Base-by-base conservation (phyloP, 2,797 vertebrate species). In the Eremophila alpestris region DNA sequence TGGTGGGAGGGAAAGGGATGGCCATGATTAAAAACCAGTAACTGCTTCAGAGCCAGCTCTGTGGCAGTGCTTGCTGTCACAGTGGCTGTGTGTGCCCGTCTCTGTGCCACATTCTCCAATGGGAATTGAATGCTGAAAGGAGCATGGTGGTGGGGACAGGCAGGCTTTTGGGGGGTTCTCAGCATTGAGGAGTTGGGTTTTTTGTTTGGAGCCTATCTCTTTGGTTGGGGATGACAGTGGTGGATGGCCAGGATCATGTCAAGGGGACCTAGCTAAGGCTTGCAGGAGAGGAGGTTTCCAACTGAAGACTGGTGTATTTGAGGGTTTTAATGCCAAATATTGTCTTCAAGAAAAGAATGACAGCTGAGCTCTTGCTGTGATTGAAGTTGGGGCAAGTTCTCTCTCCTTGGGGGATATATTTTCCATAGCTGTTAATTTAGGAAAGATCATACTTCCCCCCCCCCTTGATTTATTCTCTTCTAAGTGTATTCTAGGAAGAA, bases 81-180 rank as follows among this genome's bases (percentile, higher is more conserved):
- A 4, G 30, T 10, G 45, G 12, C 3, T 36, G 34, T 10, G 12
- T 10, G 60, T 65, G 54, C 34, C 32, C 0, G 0, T 55, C 75
- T 54, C 34, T 0, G 0, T 18, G 58, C 34, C 0, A 0, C 0
- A 0, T 32, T 70, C 24, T 65, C 36, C 30, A 27, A 4, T 11
- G n/a, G 30, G 26, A 77, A 58, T 0, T 59, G 52, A 40, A 23
- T 19, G 38, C 60, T 86, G 77, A 58, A 67, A 83, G 48, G 27
- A 80, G 51, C 9, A 2, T 3, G 21, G 11, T 4, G 11, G 18
- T 13, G 38, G 40, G 40, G 9, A 46, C 36, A 5, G 2, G 40
- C 13, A 34, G 46, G 51, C 18, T 41, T 71, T 41, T 30, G 3
- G 11, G 51, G 48, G 4, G 7, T 76, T 48, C 51, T 78, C 43